Conservation (phyloP, 1,140 invertebrate genomes). For the Aplysia californica region DNA sequence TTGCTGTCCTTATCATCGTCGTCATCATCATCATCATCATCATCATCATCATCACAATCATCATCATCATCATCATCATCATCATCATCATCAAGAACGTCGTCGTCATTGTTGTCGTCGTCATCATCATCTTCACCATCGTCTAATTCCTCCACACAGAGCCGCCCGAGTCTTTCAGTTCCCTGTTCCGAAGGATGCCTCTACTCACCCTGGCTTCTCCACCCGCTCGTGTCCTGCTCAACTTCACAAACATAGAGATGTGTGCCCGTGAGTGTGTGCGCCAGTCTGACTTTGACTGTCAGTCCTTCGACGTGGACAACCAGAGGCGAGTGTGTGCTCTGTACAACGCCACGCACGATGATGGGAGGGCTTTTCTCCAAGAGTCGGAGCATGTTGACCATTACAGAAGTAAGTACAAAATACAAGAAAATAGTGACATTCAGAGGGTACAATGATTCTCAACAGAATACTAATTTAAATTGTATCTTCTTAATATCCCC, state of each 20-base stretch:
- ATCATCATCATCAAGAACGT: constrained; percentile 18
- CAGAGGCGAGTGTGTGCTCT: constrained; percentile 41
- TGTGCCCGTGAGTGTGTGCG: constrained; percentile 49
- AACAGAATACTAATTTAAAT: too few species aligned
- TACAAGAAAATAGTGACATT: too few species aligned
- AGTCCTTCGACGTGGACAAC: constrained; percentile 57
- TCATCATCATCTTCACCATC: not conserved
- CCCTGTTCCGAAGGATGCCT: constrained; percentile 49
- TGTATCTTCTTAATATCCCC: too few species aligned
- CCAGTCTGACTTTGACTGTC: constrained; percentile 54
- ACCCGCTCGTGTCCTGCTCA: constrained; percentile 40
- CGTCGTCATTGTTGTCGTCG: constrained; percentile 4
- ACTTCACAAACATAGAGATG: constrained; percentile 38
- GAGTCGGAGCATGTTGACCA: constrained; percentile 45
- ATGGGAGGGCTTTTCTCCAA: constrained; percentile 40
- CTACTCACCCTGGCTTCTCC: constrained; percentile 37
- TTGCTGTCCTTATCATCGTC: not conserved
- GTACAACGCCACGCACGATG: constrained; percentile 48
- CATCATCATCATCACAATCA: too few species aligned
- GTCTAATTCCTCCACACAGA: constrained; percentile 7
- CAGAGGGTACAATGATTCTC: too few species aligned
- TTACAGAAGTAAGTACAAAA: constrained; percentile 54
- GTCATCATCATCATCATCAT: constrained; percentile 11
- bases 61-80: constrained; percentile 25
- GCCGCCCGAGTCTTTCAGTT: constrained; percentile 28